Conservation (phyloP, 2,888 invertebrate species). For the Melitaea athalia region DNA sequence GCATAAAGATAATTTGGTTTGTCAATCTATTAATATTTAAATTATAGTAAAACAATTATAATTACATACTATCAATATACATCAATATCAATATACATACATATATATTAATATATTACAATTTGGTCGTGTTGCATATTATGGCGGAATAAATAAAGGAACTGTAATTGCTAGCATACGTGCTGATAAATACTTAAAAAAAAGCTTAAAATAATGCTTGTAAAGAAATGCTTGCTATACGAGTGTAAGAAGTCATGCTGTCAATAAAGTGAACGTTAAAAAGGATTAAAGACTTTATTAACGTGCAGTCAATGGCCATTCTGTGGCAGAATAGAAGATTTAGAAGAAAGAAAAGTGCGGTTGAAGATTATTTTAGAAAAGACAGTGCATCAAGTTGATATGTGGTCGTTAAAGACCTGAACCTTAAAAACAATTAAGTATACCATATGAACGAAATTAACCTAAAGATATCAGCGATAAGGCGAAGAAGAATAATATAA, state of each 20-base stretch:
- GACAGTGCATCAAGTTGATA: slow-evolving; percentile 48
- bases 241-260: slow-evolving; percentile 37
- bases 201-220: slow-evolving; percentile 30
- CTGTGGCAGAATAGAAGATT: slow-evolving; percentile 25
- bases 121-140: slow-evolving; percentile 78
- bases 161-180: slow-evolving; percentile 33
- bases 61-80: background rate
- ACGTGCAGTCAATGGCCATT: slow-evolving; percentile 37
- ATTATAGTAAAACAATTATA: slow-evolving; percentile 32
- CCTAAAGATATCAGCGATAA: slow-evolving; percentile 44
- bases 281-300: slow-evolving; percentile 24
- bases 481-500: slow-evolving; percentile 49
- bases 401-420: slow-evolving; percentile 45
- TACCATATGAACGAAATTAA: slow-evolving; percentile 43
- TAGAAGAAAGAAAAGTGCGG: slow-evolving; percentile 38
- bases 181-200: slow-evolving; percentile 31
- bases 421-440: slow-evolving; percentile 58
- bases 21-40: slow-evolving; percentile 12
- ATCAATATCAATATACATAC: slow-evolving; percentile 40
- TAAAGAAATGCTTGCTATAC: too few species aligned
- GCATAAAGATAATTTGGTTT: background rate
- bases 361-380: slow-evolving; percentile 39
- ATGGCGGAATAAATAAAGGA: slow-evolving; percentile 43
- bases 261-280: slow-evolving; percentile 29
- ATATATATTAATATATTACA: slow-evolving; percentile 54